Base-by-base conservation (phyloP, 2,888 invertebrate genomes). In the Deilephila elpenor region DNA sequence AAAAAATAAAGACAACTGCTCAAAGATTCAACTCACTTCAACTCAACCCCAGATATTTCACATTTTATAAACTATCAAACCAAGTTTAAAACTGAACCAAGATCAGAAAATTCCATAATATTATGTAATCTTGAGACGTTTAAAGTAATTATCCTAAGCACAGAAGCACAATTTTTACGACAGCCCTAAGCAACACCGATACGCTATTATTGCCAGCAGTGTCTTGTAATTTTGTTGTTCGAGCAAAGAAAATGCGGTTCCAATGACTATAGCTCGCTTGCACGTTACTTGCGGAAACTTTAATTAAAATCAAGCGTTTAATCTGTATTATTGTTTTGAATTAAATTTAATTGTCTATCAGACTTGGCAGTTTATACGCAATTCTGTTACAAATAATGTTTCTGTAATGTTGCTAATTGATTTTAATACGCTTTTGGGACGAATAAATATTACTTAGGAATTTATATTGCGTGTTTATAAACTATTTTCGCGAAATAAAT, bases 171-270 rank as follows among this genome's bases (percentile, higher is more conserved):
- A 59, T 64, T 64, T 64, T 32, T 53, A 59, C 62, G 53, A 29
- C 56, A 73, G 61, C 74, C 70, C 71, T 60, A 51, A 44, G 44
- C 59, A 20, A 60, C 20, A 25, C 56, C 19, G 71, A 72, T 71
- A 82, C 78, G 78, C 83, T 79, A 82, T 84, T 86, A 86, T 82
- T 81, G 80, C 79, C 78, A 76, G 75, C 78, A 72, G 73, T 77
- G 80, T 83, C 83, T 82, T 84, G 85, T 86, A 88, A 88, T 88
- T 88, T 86, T 82, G 84, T 85, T 82, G 81, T 79, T 82, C 80
- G 79, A 79, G 79, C 82, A 79, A 82, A 80, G 79, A 81, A 82
- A 83, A 82, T 83, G 81, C 81, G 78, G 79, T 73, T 79, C 79
- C 77, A 83, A 82, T 85, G 80, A 78, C 82, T 82, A 83, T 83